Base-by-base conservation (phyloP, 1,140 invertebrate genomes). In the Panagrolaimus sp. region DNA sequence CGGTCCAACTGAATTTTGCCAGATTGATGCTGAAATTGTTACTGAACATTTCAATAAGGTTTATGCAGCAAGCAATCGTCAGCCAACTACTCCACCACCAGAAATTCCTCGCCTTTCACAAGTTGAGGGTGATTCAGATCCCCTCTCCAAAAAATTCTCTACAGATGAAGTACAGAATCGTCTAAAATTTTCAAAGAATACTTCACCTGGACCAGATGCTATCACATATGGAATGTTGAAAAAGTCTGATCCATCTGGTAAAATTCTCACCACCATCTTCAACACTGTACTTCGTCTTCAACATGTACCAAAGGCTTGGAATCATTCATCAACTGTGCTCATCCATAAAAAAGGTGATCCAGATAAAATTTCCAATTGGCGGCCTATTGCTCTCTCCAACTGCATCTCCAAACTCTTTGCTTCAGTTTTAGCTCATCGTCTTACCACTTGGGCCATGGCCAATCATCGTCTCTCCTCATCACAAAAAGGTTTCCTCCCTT, bases 401-500 rank as follows among this genome's bases (percentile, higher is more conserved):
- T 45, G 14, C 7, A 20, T 65, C 31, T 14, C 14, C 16, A 65
- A 65, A 27, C 64, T 65, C 13, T 65, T 4, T 14, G n/a, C 25
- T 5, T 65, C 64, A 4, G 31, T 44, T 23, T 9, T 65, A 1
- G 43, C 64, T 4, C 14, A 14, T 13, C 5, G 64, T 13, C 20
- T 62, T 5, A 13, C 20, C 5, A 31, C 14, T 4, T 62, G 57
- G 57, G 0, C 48, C 1, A 11, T 7, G 0, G 2, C 47, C 0
- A 43, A 67, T 42, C 16, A 71, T 0, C 27, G 72, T 0, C 65
- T 84, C 0, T 71, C 65, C 16, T 23, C 44, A 1, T 44, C 45
- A 0, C 82, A 82, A 46, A 84, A 83, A 67, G 80, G 79, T 0
- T 84, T 84, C 57, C 63, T 79, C n/a, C 67, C 65, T 9, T 73